Conservation (phyloP, 2,888 invertebrate genomes). For the Drosophila meridionalis region DNA sequence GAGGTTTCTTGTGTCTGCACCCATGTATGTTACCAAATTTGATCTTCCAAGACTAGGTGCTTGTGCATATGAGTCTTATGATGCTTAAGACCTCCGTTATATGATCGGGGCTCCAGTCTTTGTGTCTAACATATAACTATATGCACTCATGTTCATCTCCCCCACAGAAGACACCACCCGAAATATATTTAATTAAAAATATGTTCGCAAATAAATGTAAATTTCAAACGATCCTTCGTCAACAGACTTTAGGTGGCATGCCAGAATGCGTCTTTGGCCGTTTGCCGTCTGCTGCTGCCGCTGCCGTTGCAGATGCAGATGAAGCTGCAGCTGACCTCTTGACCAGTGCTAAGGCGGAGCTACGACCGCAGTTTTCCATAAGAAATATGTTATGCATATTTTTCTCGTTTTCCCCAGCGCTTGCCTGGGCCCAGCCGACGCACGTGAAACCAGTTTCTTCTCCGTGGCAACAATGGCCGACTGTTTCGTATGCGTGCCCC, state of each 20-base stretch:
- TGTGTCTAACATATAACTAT: no score
- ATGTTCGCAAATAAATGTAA: conserved; percentile 40
- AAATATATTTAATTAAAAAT: conserved; percentile 57
- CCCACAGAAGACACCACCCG: background rate
- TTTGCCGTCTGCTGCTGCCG: background rate
- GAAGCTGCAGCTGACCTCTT: conserved; percentile 49
- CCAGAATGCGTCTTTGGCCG: conserved; percentile 32
- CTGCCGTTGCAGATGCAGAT: conserved; percentile 23
- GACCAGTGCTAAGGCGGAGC: conserved; percentile 29
- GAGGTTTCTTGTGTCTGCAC: no score
- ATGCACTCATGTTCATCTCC: no score
- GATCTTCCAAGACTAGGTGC: no score
- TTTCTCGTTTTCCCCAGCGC: conserved; percentile 36
- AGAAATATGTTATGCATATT: conserved; percentile 35
- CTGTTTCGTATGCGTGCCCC: conserved; percentile 31
- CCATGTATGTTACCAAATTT: no score
- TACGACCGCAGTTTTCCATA: conserved; percentile 57
- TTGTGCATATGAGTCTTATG: no score
- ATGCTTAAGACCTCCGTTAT: no score
- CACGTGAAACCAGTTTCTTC: conserved; percentile 61
- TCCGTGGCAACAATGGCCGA: conserved; percentile 49
- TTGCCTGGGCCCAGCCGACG: conserved; percentile 7
- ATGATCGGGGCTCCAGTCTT: no score
- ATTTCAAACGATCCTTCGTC: conserved; percentile 27
- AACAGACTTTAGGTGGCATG: conserved; percentile 35